These are phyloP conservation scores for Tenthredo livida DNA, from an alignment of 2,888 invertebrate species.

Conservation along the genomic window DNA sequence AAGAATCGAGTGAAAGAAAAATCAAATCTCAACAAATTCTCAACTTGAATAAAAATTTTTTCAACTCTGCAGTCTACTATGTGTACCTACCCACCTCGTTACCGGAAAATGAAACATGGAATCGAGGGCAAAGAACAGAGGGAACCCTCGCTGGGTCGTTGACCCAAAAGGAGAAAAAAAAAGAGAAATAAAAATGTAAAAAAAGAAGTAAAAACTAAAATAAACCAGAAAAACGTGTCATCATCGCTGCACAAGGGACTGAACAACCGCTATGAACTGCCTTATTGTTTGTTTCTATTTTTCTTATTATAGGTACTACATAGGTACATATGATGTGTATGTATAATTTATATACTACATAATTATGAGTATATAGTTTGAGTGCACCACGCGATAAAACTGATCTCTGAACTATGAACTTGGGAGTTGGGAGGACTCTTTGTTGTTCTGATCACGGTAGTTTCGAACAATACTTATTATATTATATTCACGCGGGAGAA, in stretches of 20 bases:
- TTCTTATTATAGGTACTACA: too few relatives aligned
- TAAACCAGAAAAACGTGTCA: slow-evolving; percentile 16
- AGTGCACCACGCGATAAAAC: background rate
- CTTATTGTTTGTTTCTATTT: background rate
- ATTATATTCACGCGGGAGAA: background rate
- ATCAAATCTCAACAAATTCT: background rate
- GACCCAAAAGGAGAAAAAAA: background rate
- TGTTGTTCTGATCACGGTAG: background rate
- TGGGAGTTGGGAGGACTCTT: slow-evolving; percentile 13
- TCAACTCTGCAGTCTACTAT: background rate
- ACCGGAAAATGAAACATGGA: slow-evolving; percentile 7
- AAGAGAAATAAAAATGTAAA: background rate
- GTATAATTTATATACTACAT: too few relatives aligned
- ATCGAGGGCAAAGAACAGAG: slow-evolving; percentile 14
- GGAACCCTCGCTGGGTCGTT: slow-evolving; percentile 27
- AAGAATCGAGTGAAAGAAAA: background rate
- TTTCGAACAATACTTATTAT: slow-evolving; percentile 8
- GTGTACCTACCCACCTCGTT: background rate
- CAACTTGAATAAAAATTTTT: slow-evolving; percentile 8
- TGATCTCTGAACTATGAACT: slow-evolving; percentile 26
- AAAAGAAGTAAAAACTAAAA: background rate
- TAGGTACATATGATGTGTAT: too few relatives aligned
- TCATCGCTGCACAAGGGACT: background rate
- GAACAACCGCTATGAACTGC: background rate
- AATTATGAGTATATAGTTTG: background rate